Conservation (phyloP, 2,113 vertebrate genomes). For the Otocyon megalotis region DNA sequence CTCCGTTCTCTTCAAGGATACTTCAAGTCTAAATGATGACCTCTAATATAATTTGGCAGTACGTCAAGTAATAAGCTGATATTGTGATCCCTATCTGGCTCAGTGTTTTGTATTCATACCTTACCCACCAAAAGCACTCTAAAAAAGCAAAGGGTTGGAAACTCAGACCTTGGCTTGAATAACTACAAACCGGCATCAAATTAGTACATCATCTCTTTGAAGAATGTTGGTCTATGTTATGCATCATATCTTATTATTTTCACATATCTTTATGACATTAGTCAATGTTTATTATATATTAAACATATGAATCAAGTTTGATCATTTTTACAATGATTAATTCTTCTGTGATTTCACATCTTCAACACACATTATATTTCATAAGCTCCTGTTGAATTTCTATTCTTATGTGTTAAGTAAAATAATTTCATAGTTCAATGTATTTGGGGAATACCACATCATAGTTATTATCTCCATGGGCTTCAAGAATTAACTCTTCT, state of each 20-base stretch:
- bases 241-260: constrained; percentile 7
- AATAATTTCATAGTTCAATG: neutral
- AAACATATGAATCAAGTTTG: constrained; percentile 69
- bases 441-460: neutral
- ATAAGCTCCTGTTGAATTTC: neutral
- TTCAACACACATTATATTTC: neutral
- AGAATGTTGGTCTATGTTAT: neutral
- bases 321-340: constrained; percentile 70
- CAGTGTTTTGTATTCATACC: neutral
- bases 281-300: constrained; percentile 63
- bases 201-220: neutral
- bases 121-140: neutral
- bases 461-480: neutral
- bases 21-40: neutral
- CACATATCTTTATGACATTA: constrained; percentile 59
- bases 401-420: neutral
- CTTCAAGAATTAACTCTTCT: neutral
- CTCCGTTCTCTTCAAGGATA: neutral
- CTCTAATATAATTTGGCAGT: neutral
- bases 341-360: constrained; percentile 47
- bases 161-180: neutral
- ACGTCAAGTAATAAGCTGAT: neutral
- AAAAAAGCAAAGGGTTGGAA: neutral
- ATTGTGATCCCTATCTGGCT: neutral
- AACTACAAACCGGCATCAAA: constrained; percentile 21